phyloP scores from a whole-genome alignment of 92 coral and sea anemone genomes.

The Desmophyllum pertusum region DNA sequence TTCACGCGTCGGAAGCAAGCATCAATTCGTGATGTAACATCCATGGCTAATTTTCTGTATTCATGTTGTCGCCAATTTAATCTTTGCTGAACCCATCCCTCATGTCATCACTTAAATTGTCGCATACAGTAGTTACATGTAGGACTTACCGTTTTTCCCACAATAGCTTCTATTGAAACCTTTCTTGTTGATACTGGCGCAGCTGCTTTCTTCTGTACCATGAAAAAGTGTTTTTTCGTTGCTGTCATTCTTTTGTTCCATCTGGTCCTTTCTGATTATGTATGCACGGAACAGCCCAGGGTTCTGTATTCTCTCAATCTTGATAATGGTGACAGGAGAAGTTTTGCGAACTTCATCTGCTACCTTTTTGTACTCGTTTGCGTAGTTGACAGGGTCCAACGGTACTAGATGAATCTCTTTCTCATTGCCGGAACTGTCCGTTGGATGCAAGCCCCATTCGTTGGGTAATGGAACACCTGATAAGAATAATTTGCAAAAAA shows the following conservation, averaged over 20 bases:
- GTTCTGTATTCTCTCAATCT: slow-evolving; percentile 78
- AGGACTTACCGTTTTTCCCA: slow-evolving; percentile 64
- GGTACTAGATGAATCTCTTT: slow-evolving; percentile 59
- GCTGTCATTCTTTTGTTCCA: slow-evolving; percentile 67
- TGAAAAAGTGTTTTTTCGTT: slow-evolving; percentile 74
- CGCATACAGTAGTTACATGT: not conserved
- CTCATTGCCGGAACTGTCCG: slow-evolving; percentile 57
- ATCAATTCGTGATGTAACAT: too few species aligned
- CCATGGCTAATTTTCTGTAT: too few species aligned
- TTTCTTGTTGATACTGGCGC: slow-evolving; percentile 43
- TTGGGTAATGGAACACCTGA: slow-evolving; percentile 63
- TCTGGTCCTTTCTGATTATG: slow-evolving; percentile 55
- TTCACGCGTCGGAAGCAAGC: too few species aligned
- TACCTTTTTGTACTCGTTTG: slow-evolving; percentile 57
- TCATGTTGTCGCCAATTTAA: too few species aligned
- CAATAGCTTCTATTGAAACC: slow-evolving; percentile 78
- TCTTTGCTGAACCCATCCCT: too few species aligned
- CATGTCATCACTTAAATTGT: not conserved
- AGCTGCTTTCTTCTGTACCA: slow-evolving; percentile 46
- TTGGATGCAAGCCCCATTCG: slow-evolving; percentile 74
- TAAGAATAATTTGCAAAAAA: not conserved
- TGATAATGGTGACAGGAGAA: slow-evolving; percentile 31
- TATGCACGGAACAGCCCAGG: slow-evolving; percentile 59
- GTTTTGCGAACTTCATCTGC: slow-evolving; percentile 45
- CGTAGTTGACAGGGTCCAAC: slow-evolving; percentile 47